Percentiles rank a stretch among this genome's conserved stretches.
These are phyloP conservation scores for Homalodisca vitripennis DNA, from an alignment of 1,140 invertebrate species.

Conservation along the genomic window DNA sequence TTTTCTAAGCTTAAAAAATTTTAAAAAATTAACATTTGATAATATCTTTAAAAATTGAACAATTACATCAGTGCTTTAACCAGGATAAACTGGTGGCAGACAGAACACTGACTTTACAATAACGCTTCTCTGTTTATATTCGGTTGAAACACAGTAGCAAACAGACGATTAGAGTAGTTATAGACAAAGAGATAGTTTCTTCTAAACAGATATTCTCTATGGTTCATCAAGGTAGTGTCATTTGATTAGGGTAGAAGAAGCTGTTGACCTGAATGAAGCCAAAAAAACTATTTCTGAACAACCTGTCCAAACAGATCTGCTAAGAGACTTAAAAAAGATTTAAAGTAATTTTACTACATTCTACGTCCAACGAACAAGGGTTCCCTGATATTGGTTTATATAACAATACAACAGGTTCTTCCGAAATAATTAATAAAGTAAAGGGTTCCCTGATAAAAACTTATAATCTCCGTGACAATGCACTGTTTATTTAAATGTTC, in stretches of 20 bases:
- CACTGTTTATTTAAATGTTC: background rate
- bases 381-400: background rate
- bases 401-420: too few relatives aligned
- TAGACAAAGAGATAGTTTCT: constrained; percentile 19
- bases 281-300: constrained; percentile 3
- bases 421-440: background rate
- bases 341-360: too few relatives aligned
- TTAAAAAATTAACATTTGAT: background rate
- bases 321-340: too few relatives aligned
- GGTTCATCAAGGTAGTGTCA: constrained; percentile 1
- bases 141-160: background rate
- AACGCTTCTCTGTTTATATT: background rate
- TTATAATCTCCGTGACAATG: background rate
- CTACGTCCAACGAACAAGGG: background rate
- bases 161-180: constrained; percentile 23
- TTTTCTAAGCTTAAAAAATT: background rate
- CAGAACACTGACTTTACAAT: constrained; percentile 18
- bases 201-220: background rate
- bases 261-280: background rate
- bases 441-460: background rate
- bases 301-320: too few relatives aligned
- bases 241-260: background rate
- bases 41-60: constrained; percentile 9
- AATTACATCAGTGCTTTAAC: constrained; percentile 21
- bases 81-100: background rate